Evolutionary conservation across 1,140 invertebrate species (phyloP).

Genomic region (Drosophila persimilis): DNA sequence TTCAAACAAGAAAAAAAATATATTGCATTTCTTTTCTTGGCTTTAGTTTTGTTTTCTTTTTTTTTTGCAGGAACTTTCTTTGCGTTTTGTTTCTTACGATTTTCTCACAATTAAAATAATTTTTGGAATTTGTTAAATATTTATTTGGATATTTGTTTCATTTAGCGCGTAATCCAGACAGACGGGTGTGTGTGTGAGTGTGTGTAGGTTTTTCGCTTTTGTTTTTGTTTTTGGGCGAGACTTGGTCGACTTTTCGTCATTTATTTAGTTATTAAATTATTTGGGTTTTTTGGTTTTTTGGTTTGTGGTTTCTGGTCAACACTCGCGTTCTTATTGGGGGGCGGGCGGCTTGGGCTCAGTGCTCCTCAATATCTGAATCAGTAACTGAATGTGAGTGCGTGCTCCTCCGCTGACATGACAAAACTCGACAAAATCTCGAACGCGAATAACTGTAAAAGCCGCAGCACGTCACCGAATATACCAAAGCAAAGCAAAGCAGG

Average conservation of each 20-base stretch:
- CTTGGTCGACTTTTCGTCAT: constrained; percentile 67
- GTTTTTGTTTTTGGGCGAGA: constrained; percentile 6
- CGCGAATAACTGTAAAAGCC: constrained; percentile 83
- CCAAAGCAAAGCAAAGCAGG: constrained; percentile 52
- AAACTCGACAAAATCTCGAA: constrained; percentile 83
- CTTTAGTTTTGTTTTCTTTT: constrained; percentile 14
- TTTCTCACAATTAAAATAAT: constrained; percentile 48
- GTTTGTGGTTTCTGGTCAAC: constrained; percentile 9
- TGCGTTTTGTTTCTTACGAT: constrained; percentile 40
- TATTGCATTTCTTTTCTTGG: constrained; percentile 33
- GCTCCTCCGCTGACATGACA: constrained; percentile 80
- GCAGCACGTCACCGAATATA: constrained; percentile 82
- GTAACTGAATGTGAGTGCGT: constrained; percentile 29
- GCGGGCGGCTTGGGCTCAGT: constrained; percentile 20
- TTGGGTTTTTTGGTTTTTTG: constrained; percentile 15
- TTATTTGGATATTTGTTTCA: constrained; percentile 20
- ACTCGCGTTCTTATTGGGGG: constrained; percentile 36
- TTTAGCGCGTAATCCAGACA: constrained; percentile 72
- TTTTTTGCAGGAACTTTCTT: constrained; percentile 72
- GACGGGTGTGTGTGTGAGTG: constrained; percentile 37
- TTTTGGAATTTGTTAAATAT: constrained; percentile 29
- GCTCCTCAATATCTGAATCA: constrained; percentile 18
- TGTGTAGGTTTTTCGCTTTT: neutral
- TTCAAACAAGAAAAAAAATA: constrained; percentile 6
- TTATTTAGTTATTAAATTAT: constrained; percentile 63